Evolutionary conservation across 2,113 vertebrate genomes (phyloP), one percentile per base, ranked within the genome.

Genomic region (Aldabrachelys gigantea): DNA sequence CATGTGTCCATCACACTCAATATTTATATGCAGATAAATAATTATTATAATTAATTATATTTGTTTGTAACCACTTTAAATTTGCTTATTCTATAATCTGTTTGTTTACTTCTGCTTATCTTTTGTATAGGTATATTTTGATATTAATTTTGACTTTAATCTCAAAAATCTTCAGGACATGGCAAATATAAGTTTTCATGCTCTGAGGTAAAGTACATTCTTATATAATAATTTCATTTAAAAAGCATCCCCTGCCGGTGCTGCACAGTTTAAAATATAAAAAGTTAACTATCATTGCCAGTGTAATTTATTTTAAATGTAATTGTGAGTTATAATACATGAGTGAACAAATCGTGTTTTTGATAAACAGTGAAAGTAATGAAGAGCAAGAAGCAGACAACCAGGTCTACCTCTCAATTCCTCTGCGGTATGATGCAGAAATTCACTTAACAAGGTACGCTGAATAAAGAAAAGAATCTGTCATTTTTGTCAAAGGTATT

Each of bases 81-180:
- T 76, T 44, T 54, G 29, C 19, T 38, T 72, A n/a, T 80, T 90
- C 19, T 75, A 54, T 59, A 9, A 29, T 80, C 57, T 62, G 0
- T 88, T 90, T 53, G 19, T 91, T n/a, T 54, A 53, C 44, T 86
- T 82, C 69, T 87, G 5, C 82, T 81, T 96, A 57, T 83, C 95
- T 95, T 93, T 87, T 83, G 22, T 89, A 0, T 91, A 99, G 99
- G 98, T 99, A 38, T 98, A 97, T 84, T 99, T 99, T 96, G 94
- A 94, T 54, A 97, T 99, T 69, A 98, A 98, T 93, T 99, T 99
- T 87, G 99, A 99, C 94, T 99, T 99, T 97, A 99, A 98, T 96
- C 94, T 99, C 82, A 98, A 99, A 86, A 97, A 98, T 89, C 95
- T 99, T 95, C 98, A 98, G 93, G 98, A 98, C 47, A 84, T 89